phyloP scores from a whole-genome alignment of 2,888 invertebrate species.

The Alsophila aescularia region DNA sequence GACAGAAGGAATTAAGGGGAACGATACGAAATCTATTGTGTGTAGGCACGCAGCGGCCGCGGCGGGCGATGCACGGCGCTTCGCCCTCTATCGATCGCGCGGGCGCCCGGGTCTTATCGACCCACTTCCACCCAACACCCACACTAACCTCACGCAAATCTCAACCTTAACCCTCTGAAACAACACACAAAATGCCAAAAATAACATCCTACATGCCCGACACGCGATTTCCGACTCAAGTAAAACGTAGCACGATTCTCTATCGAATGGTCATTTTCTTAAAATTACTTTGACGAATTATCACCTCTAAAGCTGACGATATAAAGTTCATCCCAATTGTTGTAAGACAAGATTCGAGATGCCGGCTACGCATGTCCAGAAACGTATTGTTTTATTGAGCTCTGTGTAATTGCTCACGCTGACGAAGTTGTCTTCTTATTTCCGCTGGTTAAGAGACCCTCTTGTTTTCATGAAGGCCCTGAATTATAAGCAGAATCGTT shows the following conservation, averaged over 20 bases:
- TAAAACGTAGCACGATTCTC: slow-evolving; percentile 63
- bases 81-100: slow-evolving; percentile 74
- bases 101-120: slow-evolving; percentile 72
- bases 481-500: background rate
- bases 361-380: slow-evolving; percentile 79
- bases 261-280: slow-evolving; percentile 58
- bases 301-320: slow-evolving; percentile 70
- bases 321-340: slow-evolving; percentile 42
- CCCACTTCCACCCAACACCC: slow-evolving; percentile 67
- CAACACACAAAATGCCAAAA: slow-evolving; percentile 51
- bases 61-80: slow-evolving; percentile 39
- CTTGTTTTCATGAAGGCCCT: too few relatives aligned
- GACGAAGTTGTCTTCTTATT: background rate
- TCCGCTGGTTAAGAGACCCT: too few relatives aligned
- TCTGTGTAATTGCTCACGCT: slow-evolving; percentile 42
- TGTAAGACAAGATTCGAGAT: slow-evolving; percentile 57
- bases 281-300: slow-evolving; percentile 65
- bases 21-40: slow-evolving; percentile 55
- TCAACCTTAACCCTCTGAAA: slow-evolving; percentile 63
- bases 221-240: slow-evolving; percentile 72
- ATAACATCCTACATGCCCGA: slow-evolving; percentile 40
- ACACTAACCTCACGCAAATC: slow-evolving; percentile 53
- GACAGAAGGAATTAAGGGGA: slow-evolving; percentile 45
- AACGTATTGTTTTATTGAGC: slow-evolving; percentile 62
- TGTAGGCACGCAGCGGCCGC: slow-evolving; percentile 60